These are phyloP conservation scores for Hydropotes inermis DNA, from an alignment of 2,113 vertebrate genomes.

Conservation along the genomic window DNA sequence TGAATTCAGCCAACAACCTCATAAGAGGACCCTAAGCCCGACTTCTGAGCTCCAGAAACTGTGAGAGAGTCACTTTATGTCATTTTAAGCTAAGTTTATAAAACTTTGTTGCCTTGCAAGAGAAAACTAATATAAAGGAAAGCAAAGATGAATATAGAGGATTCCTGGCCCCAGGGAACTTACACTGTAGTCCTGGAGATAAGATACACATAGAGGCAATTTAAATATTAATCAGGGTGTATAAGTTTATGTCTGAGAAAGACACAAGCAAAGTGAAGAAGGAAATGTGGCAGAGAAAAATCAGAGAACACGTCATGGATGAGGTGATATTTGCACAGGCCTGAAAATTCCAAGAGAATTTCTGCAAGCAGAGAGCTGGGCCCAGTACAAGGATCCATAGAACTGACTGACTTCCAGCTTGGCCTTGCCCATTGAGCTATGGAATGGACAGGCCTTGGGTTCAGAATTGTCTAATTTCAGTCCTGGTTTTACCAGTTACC, in stretches of 20 bases:
- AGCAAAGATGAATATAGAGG: not conserved
- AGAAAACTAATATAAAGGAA: not conserved
- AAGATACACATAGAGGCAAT: not conserved
- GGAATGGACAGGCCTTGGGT: too few relatives aligned
- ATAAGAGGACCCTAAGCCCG: not conserved
- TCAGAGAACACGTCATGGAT: not conserved
- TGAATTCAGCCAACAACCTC: not conserved
- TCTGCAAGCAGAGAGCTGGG: not conserved
- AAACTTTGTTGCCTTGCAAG: not conserved
- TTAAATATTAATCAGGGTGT: not conserved
- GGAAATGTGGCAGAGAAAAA: not conserved
- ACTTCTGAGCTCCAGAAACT: not conserved
- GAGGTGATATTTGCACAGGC: not conserved
- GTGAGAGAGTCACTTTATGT: not conserved
- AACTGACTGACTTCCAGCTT: not conserved
- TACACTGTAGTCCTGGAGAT: not conserved
- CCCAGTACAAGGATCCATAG: not conserved
- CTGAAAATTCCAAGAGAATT: not conserved
- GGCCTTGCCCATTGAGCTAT: not conserved
- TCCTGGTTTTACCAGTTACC: not conserved
- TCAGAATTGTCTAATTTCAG: not conserved
- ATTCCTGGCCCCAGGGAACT: not conserved
- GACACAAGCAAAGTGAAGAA: not conserved
- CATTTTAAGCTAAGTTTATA: not conserved
- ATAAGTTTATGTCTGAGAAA: not conserved